Evolutionary conservation across 1,140 invertebrate genomes (phyloP), one percentile per base, ranked within the genome.

Genomic region (Carcinoscorpius rotundicauda): DNA sequence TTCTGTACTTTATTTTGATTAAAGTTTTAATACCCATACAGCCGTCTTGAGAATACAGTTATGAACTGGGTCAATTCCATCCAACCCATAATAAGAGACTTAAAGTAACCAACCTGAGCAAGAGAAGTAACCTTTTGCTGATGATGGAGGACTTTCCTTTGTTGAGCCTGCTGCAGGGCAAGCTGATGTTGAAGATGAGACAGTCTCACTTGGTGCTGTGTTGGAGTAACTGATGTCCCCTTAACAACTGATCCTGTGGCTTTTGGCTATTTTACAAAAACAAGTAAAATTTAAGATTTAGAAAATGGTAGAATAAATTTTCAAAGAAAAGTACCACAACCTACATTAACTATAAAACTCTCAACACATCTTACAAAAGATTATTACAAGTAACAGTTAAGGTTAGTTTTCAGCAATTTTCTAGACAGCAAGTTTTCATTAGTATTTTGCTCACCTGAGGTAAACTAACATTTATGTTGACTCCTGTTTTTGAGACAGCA

Each of bases 171-270:
- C 64, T 82, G 83, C 0, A 78, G 78, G 9, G 82, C 78, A 3
- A 85, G 77, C 57, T 73, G 74, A n/a, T 84, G 83, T 0, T 85
- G 68, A 3, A 86, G 74, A n/a, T 85, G 80, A 58, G 87, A 69
- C 52, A 87, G 84, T 4, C 85, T 77, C 53, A 88, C 79, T 69
- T 88, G 86, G 68, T 85, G 81, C 4, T 80, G 76, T 49, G 82
- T 83, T 0, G 82, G 78, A 63, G 83, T 78, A 2, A 67, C 75
- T 48, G 50, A 76, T 66, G 77, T 76, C 70, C 68, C 69, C 51
- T 78, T 68, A 48, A 72, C 67, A 53, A 60, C 53, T 58, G 65
- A 50, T 60, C 56, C 53, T 61, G 64, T 58, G 59, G 57, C 62
- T 62, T 66, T 69, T 58, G 69, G 59, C 59, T 65, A 60, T 48